Conservation (phyloP, 2,797 vertebrate species). For the Rhinoraja longicauda region DNA sequence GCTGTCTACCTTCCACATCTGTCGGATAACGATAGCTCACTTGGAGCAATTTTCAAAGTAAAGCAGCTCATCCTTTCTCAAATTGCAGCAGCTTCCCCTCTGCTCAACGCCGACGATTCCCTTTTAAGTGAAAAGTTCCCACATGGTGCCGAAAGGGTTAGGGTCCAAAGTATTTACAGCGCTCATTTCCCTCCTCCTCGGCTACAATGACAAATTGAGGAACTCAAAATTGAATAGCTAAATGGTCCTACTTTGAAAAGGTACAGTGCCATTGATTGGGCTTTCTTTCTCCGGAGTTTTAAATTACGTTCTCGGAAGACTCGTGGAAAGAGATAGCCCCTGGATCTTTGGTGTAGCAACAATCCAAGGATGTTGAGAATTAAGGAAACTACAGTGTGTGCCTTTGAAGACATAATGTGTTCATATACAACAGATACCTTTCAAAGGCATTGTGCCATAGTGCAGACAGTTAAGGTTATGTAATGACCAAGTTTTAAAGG, state of each 20-base stretch:
- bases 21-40: not conserved
- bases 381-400: not conserved
- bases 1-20: not conserved
- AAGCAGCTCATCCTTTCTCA: not conserved
- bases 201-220: constrained; percentile 31
- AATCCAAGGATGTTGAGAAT: constrained; percentile 28
- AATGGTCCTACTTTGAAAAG: constrained; percentile 20
- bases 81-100: not conserved
- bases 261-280: not conserved
- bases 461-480: constrained; percentile 36
- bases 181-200: not conserved
- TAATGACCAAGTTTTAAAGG: constrained; percentile 31
- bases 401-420: constrained; percentile 32
- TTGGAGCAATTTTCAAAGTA: not conserved
- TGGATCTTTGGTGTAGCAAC: not conserved
- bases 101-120: not conserved
- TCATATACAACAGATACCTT: constrained; percentile 26
- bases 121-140: constrained; percentile 28
- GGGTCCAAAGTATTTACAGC: constrained; percentile 25
- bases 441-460: constrained; percentile 29
- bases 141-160: constrained; percentile 20
- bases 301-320: constrained; percentile 20
- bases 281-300: constrained; percentile 19
- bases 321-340: constrained; percentile 26
- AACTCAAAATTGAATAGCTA: constrained; percentile 18